A percentile compares a stretch with the other conserved stretches of the same genome.
Conservation (phyloP, 2,888 invertebrate species). For the Steinernema hermaphroditum region DNA sequence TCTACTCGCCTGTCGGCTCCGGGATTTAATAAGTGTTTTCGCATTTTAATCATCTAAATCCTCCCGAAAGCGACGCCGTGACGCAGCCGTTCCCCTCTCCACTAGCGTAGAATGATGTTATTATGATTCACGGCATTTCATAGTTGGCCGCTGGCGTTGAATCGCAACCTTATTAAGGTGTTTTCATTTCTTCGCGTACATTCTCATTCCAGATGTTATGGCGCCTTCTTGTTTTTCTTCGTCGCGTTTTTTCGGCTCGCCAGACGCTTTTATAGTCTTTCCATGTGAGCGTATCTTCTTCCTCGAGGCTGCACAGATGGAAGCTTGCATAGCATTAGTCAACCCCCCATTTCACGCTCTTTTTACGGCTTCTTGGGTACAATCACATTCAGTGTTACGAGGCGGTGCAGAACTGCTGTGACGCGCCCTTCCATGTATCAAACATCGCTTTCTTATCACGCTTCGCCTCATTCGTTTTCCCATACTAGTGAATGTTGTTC, state of each 20-base stretch:
- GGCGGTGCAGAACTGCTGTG: neutral
- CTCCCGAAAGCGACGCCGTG: neutral
- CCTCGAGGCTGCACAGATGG: too few species aligned
- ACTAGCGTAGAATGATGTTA: too few species aligned
- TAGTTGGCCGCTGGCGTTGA: too few species aligned
- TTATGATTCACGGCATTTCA: too few species aligned
- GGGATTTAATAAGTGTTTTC: neutral
- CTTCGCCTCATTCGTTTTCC: neutral
- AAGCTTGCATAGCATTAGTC: too few species aligned
- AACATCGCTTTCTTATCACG: constrained; percentile 4
- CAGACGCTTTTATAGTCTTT: too few species aligned
- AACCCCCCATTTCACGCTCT: neutral
- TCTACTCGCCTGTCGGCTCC: neutral
- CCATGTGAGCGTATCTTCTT: too few species aligned
- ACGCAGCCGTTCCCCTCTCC: too few species aligned
- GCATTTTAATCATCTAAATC: neutral
- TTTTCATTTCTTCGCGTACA: too few species aligned
- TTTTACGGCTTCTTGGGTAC: neutral
- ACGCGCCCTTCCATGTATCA: neutral
- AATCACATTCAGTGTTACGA: neutral
- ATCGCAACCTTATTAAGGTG: too few species aligned
- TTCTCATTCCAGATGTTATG: neutral
- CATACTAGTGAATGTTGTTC: neutral
- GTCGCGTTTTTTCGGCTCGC: too few species aligned
- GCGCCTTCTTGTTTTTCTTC: neutral